Percentiles rank a stretch among this genome's conserved stretches.
These are phyloP conservation scores for Lethenteron camtschaticum DNA, from an alignment of 2,113 vertebrate species.

Conservation along the genomic window DNA sequence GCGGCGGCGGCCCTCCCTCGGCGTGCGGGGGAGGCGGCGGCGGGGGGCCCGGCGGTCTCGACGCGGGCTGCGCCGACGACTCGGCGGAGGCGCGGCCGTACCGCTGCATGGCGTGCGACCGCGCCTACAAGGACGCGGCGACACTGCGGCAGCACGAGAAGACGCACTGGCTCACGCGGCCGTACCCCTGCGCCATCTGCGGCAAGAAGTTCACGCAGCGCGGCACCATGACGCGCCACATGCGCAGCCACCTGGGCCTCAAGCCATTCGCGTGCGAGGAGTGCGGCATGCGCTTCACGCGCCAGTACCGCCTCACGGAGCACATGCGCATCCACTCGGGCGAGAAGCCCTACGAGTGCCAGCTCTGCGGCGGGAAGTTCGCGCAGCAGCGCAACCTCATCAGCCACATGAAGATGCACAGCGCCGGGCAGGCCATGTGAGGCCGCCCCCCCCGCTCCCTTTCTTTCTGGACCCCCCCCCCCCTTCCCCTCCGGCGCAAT, in stretches of 20 bases:
- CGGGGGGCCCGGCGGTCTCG: background rate
- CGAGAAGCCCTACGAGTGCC: slow-evolving; percentile 94
- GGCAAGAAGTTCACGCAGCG: slow-evolving; percentile 99
- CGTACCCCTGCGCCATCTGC: slow-evolving; percentile 94
- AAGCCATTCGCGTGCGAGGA: slow-evolving; percentile 94
- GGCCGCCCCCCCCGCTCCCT: background rate
- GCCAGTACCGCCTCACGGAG: slow-evolving; percentile 93
- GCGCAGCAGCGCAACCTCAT: slow-evolving; percentile 98
- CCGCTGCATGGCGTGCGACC: slow-evolving; percentile 73
- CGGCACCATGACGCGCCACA: slow-evolving; percentile 97
- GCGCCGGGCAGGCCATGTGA: slow-evolving; percentile 19
- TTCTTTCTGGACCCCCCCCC: background rate
- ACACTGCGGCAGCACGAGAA: slow-evolving; percentile 93
- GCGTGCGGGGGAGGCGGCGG: slow-evolving; percentile 27
- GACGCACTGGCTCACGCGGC: slow-evolving; percentile 90
- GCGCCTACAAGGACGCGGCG: slow-evolving; percentile 95
- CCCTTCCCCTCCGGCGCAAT: background rate
- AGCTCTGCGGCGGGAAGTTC: slow-evolving; percentile 95
- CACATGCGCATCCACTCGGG: slow-evolving; percentile 99
- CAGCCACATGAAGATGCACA: slow-evolving; percentile 99
- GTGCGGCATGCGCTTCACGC: slow-evolving; percentile 96
- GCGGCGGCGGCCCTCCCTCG: slow-evolving; percentile 23
- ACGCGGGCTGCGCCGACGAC: slow-evolving; percentile 1
- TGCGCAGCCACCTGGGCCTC: slow-evolving; percentile 92
- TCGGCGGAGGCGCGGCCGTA: slow-evolving; percentile 50